phyloP scores from a whole-genome alignment of 2,113 vertebrate species.

The Halichoerus grypus region DNA sequence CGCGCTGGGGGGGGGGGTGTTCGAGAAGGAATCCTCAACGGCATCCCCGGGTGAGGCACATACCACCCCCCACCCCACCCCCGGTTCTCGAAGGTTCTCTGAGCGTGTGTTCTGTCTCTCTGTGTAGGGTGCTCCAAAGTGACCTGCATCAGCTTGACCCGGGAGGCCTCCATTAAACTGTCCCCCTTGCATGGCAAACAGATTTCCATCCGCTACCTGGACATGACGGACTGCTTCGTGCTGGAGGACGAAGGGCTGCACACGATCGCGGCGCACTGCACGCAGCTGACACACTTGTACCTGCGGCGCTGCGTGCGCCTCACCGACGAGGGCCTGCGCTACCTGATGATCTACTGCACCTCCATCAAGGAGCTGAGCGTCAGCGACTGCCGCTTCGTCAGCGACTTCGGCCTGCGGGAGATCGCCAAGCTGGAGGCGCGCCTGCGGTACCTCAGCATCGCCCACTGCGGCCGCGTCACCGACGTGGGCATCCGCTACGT shows the following conservation, averaged over 20 bases:
- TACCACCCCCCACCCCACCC: accelerated
- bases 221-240: slow-evolving; percentile 98
- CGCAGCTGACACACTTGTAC: slow-evolving; percentile 97
- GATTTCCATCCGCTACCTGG: slow-evolving; percentile 96
- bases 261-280: slow-evolving; percentile 98
- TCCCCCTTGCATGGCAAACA: slow-evolving; percentile 95
- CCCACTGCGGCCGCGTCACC: slow-evolving; percentile 97
- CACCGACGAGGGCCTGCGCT: slow-evolving; percentile 96
- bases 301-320: slow-evolving; percentile 96
- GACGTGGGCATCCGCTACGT: slow-evolving; percentile 98
- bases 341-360: slow-evolving; percentile 96
- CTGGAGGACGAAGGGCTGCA: slow-evolving; percentile 97
- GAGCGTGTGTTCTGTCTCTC: slow-evolving; percentile 45
- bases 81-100: neutral
- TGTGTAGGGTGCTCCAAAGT: slow-evolving; percentile 98
- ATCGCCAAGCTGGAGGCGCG: slow-evolving; percentile 97
- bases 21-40: accelerated
- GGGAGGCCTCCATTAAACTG: slow-evolving; percentile 94
- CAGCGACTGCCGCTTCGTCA: slow-evolving; percentile 97
- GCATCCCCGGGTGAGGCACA: neutral
- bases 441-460: slow-evolving; percentile 97
- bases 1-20: accelerated
- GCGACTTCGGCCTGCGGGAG: slow-evolving; percentile 97
- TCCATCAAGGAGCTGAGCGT: slow-evolving; percentile 96
- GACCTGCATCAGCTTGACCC: slow-evolving; percentile 97